phyloP scores from a whole-genome alignment of 53 echinoderm and acorn worm genomes.

The Glandiceps talaboti region DNA sequence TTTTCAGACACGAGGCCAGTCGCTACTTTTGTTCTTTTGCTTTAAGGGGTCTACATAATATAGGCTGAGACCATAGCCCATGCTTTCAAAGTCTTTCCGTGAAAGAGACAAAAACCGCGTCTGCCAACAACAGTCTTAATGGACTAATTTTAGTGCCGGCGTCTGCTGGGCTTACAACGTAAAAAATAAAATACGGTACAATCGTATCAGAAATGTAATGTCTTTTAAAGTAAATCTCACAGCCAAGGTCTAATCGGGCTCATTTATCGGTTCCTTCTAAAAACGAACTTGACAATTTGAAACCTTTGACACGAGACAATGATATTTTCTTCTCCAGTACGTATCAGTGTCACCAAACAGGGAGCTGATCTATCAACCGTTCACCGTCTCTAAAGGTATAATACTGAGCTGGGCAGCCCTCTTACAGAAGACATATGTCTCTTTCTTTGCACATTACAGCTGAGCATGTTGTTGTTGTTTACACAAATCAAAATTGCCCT shows the following conservation, averaged over 20 bases:
- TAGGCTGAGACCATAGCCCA: not conserved
- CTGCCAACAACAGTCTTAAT: not conserved
- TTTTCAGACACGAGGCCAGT: not conserved
- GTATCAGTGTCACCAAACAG: not conserved
- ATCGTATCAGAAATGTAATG: not conserved
- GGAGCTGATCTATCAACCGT: no score
- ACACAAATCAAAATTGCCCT: no score
- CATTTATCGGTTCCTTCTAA: not conserved
- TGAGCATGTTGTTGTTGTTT: no score
- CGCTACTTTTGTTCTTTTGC: not conserved
- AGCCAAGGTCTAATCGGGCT: not conserved
- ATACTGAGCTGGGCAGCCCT: no score
- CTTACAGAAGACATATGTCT: no score
- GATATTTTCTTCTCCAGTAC: not conserved
- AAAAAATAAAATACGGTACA: no score
- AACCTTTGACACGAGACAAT: not conserved
- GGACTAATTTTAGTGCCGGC: not conserved
- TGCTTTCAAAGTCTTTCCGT: not conserved
- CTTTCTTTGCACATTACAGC: no score
- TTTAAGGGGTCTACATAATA: not conserved
- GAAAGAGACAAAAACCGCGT: not conserved
- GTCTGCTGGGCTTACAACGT: not conserved
- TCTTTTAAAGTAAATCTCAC: not conserved
- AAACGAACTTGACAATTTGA: not conserved
- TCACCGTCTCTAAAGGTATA: no score